Evolutionary conservation across 2,113 vertebrate species (phyloP), one percentile per base, ranked within the genome.

Genomic region (Piaya cayana): DNA sequence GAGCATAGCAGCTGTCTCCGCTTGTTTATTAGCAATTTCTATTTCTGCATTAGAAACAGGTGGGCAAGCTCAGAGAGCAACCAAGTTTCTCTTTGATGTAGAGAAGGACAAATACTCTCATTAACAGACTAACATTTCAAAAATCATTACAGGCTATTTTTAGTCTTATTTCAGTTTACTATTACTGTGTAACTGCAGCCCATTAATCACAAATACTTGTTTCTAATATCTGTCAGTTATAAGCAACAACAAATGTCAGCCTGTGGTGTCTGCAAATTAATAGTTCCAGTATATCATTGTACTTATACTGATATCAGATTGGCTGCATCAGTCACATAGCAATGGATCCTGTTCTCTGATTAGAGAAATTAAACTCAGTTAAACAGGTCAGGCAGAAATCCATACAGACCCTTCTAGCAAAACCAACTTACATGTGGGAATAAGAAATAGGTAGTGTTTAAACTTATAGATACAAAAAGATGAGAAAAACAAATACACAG

Each of bases 11-110:
- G 88, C 94, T 96, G 93, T 77, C 94, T 74, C 82, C 1, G 1
- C 90, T 94, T 77, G 90, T 64, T 70, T 91, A 85, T 93, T 88
- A 93, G 87, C 56, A 42, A 93, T 95, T 93, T 91, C 95, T 97
- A 92, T 96, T 95, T 92, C 91, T 97, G 96, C 90, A 59, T 95
- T 82, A 81, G 64, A 88, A 95, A 82, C 95, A 96, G 92, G 87
- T 87, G 93, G 92, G 68, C n/a, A 94, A 93, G 90, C 94, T 94
- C 90, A 95, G 81, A 87, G 91, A 70, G 82, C 68, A 96, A 91
- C 91, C 94, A 83, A 94, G 82, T 88, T 85, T 63, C 85, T 80
- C 92, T 96, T 93, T 96, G 92, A 96, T 90, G 90, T 87, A 70
- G 84, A 85, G 82, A 77, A 82, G 87, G 93, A 95, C 93, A 88